phyloP scores from a whole-genome alignment of 2,888 invertebrate species.

The Vanessa cardui region DNA sequence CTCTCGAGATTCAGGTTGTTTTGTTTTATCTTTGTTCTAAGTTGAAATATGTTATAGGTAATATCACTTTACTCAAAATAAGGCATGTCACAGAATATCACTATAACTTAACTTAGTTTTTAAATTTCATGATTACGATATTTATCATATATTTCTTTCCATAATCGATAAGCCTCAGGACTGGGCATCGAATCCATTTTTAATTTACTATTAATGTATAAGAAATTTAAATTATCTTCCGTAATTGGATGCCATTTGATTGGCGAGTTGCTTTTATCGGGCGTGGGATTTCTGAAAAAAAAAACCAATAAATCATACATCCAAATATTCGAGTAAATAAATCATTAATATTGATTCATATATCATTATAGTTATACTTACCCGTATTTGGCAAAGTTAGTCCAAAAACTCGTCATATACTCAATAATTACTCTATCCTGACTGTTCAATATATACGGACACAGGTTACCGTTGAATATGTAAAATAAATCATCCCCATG shows the following conservation, averaged over 20 bases:
- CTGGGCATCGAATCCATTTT: conserved; percentile 55
- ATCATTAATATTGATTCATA: too few relatives aligned
- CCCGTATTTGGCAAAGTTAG: conserved; percentile 74
- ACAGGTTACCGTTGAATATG: conserved; percentile 59
- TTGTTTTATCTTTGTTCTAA: conserved; percentile 18
- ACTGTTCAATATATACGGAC: conserved; percentile 54
- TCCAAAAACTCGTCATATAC: conserved; percentile 68
- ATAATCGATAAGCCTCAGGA: conserved; percentile 52
- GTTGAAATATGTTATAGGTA: conserved; percentile 4
- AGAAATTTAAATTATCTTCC: conserved; percentile 48
- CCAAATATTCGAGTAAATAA: too few relatives aligned
- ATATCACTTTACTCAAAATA: background rate
- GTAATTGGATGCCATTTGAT: conserved; percentile 57
- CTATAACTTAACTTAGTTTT: background rate
- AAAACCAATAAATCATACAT: too few relatives aligned
- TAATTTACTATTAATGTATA: conserved; percentile 54
- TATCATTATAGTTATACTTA: conserved; percentile 38
- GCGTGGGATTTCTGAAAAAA: conserved; percentile 60
- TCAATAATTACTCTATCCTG: conserved; percentile 59
- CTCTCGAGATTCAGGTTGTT: conserved; percentile 34
- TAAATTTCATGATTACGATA: conserved; percentile 35
- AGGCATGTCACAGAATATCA: too few relatives aligned
- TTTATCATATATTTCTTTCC: conserved; percentile 55
- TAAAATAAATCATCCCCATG: conserved; percentile 73
- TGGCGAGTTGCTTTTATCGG: conserved; percentile 45